phyloP scores from a whole-genome alignment of 2,797 vertebrate genomes.

The Dryobates pubescens region DNA sequence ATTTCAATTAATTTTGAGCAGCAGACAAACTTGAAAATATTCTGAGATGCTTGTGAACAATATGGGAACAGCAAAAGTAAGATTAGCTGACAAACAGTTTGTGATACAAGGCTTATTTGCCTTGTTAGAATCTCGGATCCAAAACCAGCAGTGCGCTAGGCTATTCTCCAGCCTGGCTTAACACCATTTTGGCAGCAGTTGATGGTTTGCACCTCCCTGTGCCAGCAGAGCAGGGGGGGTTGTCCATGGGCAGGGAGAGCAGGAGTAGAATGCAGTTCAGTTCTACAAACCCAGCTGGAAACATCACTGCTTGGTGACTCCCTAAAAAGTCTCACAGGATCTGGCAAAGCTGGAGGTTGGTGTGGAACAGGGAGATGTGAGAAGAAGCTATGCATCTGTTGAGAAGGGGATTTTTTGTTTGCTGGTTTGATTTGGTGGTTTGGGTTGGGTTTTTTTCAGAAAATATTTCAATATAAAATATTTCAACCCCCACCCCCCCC shows the following conservation, averaged over 20 bases:
- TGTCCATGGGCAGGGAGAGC: not conserved
- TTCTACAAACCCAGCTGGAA: not conserved
- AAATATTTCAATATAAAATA: not conserved
- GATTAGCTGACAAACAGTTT: not conserved
- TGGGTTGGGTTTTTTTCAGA: not conserved
- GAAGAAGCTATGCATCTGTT: not conserved
- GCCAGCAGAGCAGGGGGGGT: not conserved
- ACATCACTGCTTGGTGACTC: not conserved
- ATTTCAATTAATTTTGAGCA: not conserved
- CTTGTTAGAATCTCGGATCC: not conserved
- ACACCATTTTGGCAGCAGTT: not conserved
- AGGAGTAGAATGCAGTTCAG: not conserved
- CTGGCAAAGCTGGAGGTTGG: not conserved
- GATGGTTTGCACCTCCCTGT: not conserved
- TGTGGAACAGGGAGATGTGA: not conserved
- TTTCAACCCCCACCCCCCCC: too few species aligned
- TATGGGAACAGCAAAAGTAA: not conserved
- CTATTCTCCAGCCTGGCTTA: not conserved
- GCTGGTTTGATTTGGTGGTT: too few species aligned
- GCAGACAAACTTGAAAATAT: not conserved
- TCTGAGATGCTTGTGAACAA: not conserved
- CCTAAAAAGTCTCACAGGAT: not conserved
- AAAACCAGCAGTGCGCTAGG: not conserved
- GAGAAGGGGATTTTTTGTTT: not conserved
- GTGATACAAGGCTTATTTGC: not conserved